These are phyloP conservation scores for Onchidella celtica DNA, from an alignment of 2,888 invertebrate species.

Conservation along the genomic window DNA sequence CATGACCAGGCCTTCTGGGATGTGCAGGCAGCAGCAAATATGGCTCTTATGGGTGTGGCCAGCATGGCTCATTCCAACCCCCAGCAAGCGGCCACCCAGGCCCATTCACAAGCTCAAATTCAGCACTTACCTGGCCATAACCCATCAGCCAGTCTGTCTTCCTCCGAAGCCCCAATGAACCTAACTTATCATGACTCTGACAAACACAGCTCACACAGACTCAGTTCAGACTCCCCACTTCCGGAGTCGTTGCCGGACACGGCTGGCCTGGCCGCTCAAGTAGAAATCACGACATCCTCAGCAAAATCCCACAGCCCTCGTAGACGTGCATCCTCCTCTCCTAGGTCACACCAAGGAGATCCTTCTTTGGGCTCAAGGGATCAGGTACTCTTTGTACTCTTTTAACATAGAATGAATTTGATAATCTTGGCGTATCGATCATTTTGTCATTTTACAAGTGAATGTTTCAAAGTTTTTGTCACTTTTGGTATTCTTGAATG, in stretches of 20 bases:
- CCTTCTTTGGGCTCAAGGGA: conserved; percentile 33
- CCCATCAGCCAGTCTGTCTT: background rate
- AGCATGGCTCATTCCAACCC: conserved; percentile 21
- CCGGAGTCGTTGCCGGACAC: conserved; percentile 46
- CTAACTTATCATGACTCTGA: conserved; percentile 48
- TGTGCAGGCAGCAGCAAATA: conserved; percentile 29
- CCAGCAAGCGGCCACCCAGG: conserved; percentile 43
- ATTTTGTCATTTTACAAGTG: too few species aligned
- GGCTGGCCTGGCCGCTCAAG: conserved; percentile 49
- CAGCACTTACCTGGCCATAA: conserved; percentile 48
- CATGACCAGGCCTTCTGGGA: conserved; percentile 48
- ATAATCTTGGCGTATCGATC: too few species aligned
- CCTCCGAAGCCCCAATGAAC: conserved; percentile 52
- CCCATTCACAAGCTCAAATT: conserved; percentile 50
- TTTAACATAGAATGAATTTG: too few species aligned
- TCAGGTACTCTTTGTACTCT: conserved; percentile 43
- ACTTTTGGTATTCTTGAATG: too few species aligned
- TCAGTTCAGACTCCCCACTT: conserved; percentile 15
- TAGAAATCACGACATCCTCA: conserved; percentile 47
- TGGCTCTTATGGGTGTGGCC: conserved; percentile 25
- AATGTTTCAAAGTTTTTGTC: too few species aligned
- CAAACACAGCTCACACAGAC: conserved; percentile 19
- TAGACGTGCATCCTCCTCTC: conserved; percentile 38
- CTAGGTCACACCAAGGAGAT: conserved; percentile 35
- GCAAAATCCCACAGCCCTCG: conserved; percentile 39